Percentiles rank a stretch among this genome's conserved stretches.
These are phyloP conservation scores for Gorsachius magnificus DNA, from an alignment of 2,797 vertebrate species.

Conservation along the genomic window DNA sequence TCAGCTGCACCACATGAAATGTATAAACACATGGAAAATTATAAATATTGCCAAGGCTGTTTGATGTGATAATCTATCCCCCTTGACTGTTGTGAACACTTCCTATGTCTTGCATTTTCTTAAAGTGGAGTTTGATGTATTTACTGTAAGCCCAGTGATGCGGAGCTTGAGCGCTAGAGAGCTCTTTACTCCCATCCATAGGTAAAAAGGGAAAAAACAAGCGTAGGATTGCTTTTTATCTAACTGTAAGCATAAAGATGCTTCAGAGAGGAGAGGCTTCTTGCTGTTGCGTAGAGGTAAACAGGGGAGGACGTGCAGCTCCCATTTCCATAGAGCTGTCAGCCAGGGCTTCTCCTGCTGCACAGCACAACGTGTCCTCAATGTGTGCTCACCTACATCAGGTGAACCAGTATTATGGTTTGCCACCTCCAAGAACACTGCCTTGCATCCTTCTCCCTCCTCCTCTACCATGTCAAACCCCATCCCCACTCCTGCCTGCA, in stretches of 20 bases:
- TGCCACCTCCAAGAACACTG: background rate
- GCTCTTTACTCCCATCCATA: conserved; percentile 12
- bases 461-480: background rate
- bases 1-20: conserved; percentile 9
- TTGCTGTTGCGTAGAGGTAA: background rate
- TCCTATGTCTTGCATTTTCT: conserved; percentile 13
- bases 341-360: background rate
- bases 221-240: background rate
- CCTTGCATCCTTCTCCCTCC: background rate
- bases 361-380: background rate
- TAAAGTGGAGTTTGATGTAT: background rate
- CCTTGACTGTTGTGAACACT: conserved; percentile 3
- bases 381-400: background rate
- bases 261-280: background rate
- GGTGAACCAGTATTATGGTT: background rate
- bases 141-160: background rate
- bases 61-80: conserved; percentile 17
- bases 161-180: background rate
- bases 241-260: background rate
- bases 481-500: background rate
- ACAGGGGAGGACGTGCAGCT: background rate
- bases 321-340: background rate
- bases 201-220: background rate
- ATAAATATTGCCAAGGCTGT: conserved; percentile 29
- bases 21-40: conserved; percentile 20